phyloP scores from a whole-genome alignment of 2,888 invertebrate genomes.

The Catocala fraxini region DNA sequence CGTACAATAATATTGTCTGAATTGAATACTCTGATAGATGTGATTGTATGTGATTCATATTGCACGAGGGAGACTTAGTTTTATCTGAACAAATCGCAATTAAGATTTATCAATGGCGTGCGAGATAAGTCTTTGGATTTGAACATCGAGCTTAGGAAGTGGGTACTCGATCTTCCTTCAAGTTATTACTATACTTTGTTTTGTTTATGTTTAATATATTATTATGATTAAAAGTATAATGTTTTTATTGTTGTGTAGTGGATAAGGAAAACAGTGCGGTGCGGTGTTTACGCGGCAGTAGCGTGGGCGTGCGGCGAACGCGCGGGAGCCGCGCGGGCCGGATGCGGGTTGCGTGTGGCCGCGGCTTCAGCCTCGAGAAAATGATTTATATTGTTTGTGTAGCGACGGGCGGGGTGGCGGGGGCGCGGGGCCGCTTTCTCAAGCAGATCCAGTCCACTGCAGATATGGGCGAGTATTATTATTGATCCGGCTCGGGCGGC shows the following conservation, averaged over 20 bases:
- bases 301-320: conserved; percentile 18
- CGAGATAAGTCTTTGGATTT: conserved; percentile 14
- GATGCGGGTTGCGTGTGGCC: conserved; percentile 68
- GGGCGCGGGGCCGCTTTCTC: conserved; percentile 74
- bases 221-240: neutral
- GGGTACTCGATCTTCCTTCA: neutral
- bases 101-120: conserved; percentile 18
- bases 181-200: neutral
- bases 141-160: conserved; percentile 6
- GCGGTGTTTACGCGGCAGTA: conserved; percentile 30
- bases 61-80: conserved; percentile 3
- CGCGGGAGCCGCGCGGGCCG: conserved; percentile 46
- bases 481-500: conserved; percentile 83
- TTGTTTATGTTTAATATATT: no score
- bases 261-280: conserved; percentile 8
- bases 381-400: conserved; percentile 87
- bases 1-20: no score
- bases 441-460: conserved; percentile 86
- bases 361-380: conserved; percentile 77
- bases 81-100: conserved; percentile 21
- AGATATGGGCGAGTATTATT: conserved; percentile 88
- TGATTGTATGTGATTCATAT: conserved; percentile 2
- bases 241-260: neutral
- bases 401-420: conserved; percentile 64
- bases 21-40: no score